Conservation (phyloP, 2,113 vertebrate genomes). For the Circaetus cinerascens region DNA sequence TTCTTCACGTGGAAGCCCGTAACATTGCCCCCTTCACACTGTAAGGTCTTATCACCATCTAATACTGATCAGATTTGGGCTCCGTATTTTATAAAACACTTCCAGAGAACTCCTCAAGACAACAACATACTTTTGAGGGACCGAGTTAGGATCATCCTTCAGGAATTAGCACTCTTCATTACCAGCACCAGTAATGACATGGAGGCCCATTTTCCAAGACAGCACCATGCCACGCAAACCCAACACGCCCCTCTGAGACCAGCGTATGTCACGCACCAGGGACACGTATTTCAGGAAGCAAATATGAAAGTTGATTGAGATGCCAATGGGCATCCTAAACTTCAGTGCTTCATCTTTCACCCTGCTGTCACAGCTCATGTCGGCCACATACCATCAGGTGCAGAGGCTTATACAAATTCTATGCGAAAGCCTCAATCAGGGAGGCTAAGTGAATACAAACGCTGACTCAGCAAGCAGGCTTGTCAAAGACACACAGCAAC, state of each 20-base stretch:
- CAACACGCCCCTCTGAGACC: neutral
- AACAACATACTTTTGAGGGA: neutral
- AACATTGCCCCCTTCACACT: too few species aligned
- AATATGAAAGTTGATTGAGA: neutral
- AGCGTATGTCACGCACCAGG: rapidly evolving
- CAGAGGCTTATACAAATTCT: neutral
- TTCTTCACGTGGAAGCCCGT: neutral
- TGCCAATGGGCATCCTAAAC: neutral
- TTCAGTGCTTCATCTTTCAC: neutral
- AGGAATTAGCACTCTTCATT: neutral
- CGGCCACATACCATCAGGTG: neutral
- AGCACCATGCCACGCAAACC: neutral
- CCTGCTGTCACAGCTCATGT: neutral
- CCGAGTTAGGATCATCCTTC: neutral
- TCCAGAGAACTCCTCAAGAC: neutral
- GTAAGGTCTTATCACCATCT: neutral
- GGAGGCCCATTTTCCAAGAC: neutral
- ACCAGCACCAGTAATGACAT: neutral
- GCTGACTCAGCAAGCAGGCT: neutral
- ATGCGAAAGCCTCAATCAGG: neutral
- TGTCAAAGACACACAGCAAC: neutral
- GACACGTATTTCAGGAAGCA: neutral
- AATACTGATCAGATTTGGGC: neutral
- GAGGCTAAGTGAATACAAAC: neutral
- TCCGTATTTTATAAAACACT: neutral